Conservation (phyloP, 2,888 invertebrate species). For the Brenthis daphne region DNA sequence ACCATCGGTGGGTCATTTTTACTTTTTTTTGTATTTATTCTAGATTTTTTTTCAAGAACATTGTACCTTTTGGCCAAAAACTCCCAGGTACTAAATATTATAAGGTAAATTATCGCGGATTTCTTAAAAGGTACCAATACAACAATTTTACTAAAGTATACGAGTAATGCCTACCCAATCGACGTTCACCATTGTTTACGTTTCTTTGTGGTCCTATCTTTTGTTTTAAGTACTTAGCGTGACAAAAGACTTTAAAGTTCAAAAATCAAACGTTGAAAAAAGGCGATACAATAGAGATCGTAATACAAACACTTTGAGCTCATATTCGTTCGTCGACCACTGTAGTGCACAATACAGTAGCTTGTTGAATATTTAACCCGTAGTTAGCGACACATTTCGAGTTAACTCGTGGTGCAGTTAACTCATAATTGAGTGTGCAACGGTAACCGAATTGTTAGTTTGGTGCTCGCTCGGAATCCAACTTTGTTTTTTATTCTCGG, state of each 20-base stretch:
- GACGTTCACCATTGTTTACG: constrained; percentile 9
- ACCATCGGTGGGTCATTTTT: no score
- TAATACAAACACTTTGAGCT: constrained; percentile 43
- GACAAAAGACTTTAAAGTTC: constrained; percentile 31
- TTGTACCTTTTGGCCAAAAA: no score
- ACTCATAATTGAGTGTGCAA: constrained; percentile 59
- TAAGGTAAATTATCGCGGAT: not conserved
- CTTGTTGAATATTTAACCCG: constrained; percentile 60
- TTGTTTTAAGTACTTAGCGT: constrained; percentile 21
- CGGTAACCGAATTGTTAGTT: constrained; percentile 49
- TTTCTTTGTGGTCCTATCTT: constrained; percentile 14
- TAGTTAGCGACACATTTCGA: constrained; percentile 60
- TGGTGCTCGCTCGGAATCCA: constrained; percentile 35
- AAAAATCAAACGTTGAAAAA: constrained; percentile 23
- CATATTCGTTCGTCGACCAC: constrained; percentile 40
- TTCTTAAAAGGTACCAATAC: not conserved
- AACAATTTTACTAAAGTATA: no score
- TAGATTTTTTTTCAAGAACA: no score
- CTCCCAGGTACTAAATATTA: not conserved
- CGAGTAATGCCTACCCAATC: not conserved
- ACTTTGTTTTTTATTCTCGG: constrained; percentile 22
- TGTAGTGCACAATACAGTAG: constrained; percentile 45
- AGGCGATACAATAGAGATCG: constrained; percentile 30
- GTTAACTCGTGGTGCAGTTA: constrained; percentile 58
- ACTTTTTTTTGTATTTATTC: no score